These are phyloP conservation scores for Idaea aversata DNA, from an alignment of 2,888 invertebrate species.

Conservation along the genomic window DNA sequence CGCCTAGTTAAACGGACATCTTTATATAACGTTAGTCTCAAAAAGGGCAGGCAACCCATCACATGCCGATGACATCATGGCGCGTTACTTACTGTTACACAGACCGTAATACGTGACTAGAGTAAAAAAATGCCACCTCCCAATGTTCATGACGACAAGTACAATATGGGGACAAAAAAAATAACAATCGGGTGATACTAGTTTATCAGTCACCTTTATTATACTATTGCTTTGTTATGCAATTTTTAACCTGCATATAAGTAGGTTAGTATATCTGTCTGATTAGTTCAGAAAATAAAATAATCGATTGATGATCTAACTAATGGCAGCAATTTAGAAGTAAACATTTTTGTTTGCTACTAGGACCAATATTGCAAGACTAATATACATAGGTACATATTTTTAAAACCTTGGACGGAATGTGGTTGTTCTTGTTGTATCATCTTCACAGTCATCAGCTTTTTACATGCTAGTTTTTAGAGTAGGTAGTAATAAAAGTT, in stretches of 20 bases:
- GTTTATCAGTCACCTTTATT: background rate
- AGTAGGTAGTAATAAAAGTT: background rate
- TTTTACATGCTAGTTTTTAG: background rate
- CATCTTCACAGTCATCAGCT: background rate
- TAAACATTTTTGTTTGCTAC: background rate
- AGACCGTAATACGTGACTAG: slow-evolving; percentile 59
- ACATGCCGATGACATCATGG: slow-evolving; percentile 74
- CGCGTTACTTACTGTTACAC: slow-evolving; percentile 67
- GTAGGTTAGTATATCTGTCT: background rate
- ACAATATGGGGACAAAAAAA: slow-evolving; percentile 14
- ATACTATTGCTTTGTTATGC: background rate
- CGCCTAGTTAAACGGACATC: background rate
- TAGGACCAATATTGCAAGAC: background rate
- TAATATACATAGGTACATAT: background rate
- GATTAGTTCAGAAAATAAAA: background rate
- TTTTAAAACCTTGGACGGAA: background rate
- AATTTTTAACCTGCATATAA: too few species aligned
- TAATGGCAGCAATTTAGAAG: background rate
- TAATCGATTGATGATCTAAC: background rate
- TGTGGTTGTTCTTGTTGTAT: background rate
- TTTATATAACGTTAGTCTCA: slow-evolving; percentile 48
- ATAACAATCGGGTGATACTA: background rate
- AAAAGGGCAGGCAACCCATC: slow-evolving; percentile 59
- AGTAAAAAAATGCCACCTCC: slow-evolving; percentile 48
- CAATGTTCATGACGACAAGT: slow-evolving; percentile 29